Conservation (phyloP, 2,888 invertebrate genomes). For the Stegophylla sp. region DNA sequence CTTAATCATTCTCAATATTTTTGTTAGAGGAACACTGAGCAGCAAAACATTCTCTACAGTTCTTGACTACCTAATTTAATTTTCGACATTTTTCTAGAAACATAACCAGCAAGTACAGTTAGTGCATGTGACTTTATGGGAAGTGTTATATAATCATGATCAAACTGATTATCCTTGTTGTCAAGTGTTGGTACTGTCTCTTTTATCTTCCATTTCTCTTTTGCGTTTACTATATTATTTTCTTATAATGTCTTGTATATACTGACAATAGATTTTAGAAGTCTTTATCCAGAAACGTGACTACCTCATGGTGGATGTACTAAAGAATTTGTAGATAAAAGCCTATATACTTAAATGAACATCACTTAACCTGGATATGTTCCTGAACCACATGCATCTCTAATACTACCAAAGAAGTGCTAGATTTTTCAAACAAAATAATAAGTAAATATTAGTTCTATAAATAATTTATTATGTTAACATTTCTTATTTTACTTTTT, state of each 20-base stretch:
- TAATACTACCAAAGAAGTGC: neutral
- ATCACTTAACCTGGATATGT: too few species aligned
- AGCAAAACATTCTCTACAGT: neutral
- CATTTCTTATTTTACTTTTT: neutral
- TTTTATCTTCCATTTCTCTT: neutral
- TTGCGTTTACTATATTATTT: neutral
- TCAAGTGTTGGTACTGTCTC: neutral
- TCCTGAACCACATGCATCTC: too few species aligned
- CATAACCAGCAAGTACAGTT: constrained; percentile 2
- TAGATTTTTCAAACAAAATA: neutral
- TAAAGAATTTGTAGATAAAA: neutral
- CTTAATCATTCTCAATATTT: neutral
- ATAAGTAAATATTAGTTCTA: neutral
- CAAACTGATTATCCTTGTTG: neutral
- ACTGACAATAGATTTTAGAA: neutral
- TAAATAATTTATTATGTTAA: neutral
- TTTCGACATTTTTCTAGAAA: neutral
- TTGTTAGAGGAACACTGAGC: neutral
- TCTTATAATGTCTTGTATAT: neutral
- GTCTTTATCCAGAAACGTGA: neutral
- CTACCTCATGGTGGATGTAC: neutral
- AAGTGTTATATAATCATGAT: neutral
- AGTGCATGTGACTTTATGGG: constrained; percentile 2
- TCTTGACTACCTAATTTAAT: neutral
- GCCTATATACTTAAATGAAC: neutral